Evolutionary conservation across 2,888 invertebrate species (phyloP), one percentile per base, ranked within the genome.

Genomic region (Drosophila infuscata): DNA sequence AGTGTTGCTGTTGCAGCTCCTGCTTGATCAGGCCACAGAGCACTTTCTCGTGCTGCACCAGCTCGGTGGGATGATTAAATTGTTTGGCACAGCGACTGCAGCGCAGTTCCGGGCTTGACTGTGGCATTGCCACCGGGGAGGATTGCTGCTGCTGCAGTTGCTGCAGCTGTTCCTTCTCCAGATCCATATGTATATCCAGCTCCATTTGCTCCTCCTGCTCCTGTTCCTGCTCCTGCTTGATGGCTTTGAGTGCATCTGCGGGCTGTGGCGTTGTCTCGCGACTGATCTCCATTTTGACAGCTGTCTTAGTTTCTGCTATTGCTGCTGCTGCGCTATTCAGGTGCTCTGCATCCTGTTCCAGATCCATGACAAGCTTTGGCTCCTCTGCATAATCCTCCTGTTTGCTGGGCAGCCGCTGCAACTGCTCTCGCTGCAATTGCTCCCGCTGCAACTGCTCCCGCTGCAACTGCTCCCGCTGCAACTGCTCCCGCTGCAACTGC

Each of bases 41-140:
- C 61, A 95, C 94, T 89, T 95, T 96, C 88, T 97, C 97, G 88
- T 97, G 97, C 83, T 96, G 96, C 84, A 96, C 94, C 67, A 96
- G 92, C 72, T 95, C 95, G 49, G 94, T 94, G 78, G 94, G 94
- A 82, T 94, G 94, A 74, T 94, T 94, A 83, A 96, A 96, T 38
- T 93, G 92, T 77, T 94, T 94, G 79, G 94, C 94, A 90, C 96
- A 96, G 83, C 94, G 94, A 57, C 93, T 92, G 92, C 96, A 96
- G 73, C 94, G 94, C 61, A 94, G 91, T 3, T 91, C 88, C 2
- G 59, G 74, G 0, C 52, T 51, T 7, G 60, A 53, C 12, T 33
- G 36, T 4, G 36, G 15, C 4, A 54, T 38, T 3, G 46, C 1
- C 17, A 32, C 49, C 12, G 20, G 29, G 3, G 5, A 25, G n/a